Base-by-base conservation (phyloP, 2,888 invertebrate genomes). In the Hemistola chrysoprasaria region DNA sequence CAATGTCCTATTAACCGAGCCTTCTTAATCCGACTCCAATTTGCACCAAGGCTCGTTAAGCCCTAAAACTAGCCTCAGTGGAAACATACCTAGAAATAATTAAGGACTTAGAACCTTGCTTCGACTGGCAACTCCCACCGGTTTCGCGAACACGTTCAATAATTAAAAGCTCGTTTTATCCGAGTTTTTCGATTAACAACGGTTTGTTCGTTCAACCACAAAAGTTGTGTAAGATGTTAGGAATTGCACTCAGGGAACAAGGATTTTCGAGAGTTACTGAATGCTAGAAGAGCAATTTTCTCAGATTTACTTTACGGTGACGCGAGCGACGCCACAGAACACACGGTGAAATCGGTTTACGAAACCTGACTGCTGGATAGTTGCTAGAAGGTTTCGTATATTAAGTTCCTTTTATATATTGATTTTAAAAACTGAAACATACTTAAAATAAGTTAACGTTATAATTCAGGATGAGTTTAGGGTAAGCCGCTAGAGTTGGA, bases 21-120 rank as follows among this genome's bases (percentile, higher is more conserved):
- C 38, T 35, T 20, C 26, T 43, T 43, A 43, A 43, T 43, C 38
- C 30, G 26, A 33, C 38, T 34, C 38, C 43, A 43, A 43, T 43
- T 43, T 43, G 38, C 34, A 38, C 38, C 25, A 30, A 43, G 30
- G 37, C 43, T 43, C 37, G 42, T 34, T 11, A 34, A 30, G 33
- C 22, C 28, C 43, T 34, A 38, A 25, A 29, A 38, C 42, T 23
- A 27, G 33, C 37, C 28, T 37, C 33, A 11, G 8, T 8, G 16
- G 24, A 23, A 28, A 9, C 30, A 30, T 21, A 34, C 34, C 38
- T 34, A 43, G 30, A 34, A 43, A 43, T 43, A 38, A 43, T 43
- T 43, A 34, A 43, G 34, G 34, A 38, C 24, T 34, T 29, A 33
- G 24, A 36, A 26, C 28, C 21, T 34, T 38, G 7, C 11, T 22